Evolutionary conservation across 2,888 invertebrate species (phyloP), one percentile per base, ranked within the genome.

Genomic region (Cantharis flavilabris): DNA sequence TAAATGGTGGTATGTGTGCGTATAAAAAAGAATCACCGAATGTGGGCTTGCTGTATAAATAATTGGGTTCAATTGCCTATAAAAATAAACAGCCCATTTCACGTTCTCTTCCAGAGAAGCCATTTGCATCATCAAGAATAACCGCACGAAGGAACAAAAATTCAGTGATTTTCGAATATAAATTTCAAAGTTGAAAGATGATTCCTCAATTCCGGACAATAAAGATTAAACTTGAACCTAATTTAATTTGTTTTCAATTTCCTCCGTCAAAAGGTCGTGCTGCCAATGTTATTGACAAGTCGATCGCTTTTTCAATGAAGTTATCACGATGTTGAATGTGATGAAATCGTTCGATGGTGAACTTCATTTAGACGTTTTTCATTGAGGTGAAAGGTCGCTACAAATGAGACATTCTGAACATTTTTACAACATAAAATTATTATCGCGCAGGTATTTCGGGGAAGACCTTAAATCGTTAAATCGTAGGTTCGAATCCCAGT

Each of bases 41-140:
- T 18, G 23, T 71, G 28, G 16, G 71, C 13, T 20, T 14, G 13
- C 30, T 65, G 33, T 72, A 65, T 72, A 72, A 72, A 72, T 72
- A 72, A 72, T 72, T 72, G 33, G 30, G 64, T 64, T 67, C 72
- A 72, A 72, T 72, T 72, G 72, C 64, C 30, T 72, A 26, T 72
- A 65, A 67, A 72, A 67, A 72, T 72, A 67, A 72, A 72, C 64
- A 64, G 65, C 72, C 65, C 33, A 30, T 72, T 72, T 65, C 33
- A 72, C 65, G 65, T 72, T 33, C 72, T 67, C 65, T 30, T 23
- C 18, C 13, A 72, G 33, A 64, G 7, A 65, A 26, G 13, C 20
- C 18, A 67, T 67, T 67, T 23, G 23, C n/a, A 49, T n/a, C n/a
- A 49, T n/a, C n/a, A 49, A 49, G 33, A 13, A 49, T n/a, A 3